Percentiles rank a stretch among this genome's conserved stretches.
Conservation (phyloP, 2,113 vertebrate species). For the Irena cyanogastra region DNA sequence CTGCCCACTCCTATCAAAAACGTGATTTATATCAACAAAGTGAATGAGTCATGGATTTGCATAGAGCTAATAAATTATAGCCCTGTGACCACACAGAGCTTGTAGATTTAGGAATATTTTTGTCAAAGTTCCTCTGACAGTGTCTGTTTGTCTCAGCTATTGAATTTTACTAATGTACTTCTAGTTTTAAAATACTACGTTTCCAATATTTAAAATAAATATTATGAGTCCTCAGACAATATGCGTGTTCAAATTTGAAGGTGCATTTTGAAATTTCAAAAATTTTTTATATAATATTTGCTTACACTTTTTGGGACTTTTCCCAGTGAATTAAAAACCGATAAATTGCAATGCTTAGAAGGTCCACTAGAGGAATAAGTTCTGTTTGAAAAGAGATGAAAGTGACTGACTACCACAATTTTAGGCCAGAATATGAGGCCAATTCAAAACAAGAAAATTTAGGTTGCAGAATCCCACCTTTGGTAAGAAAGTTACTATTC, state of each 20-base stretch:
- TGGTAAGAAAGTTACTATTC: neutral
- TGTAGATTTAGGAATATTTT: neutral
- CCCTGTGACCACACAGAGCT: neutral
- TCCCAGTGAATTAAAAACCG: neutral
- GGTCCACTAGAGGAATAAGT: neutral
- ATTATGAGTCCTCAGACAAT: neutral
- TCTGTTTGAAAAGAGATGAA: neutral
- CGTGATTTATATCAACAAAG: rapidly evolving
- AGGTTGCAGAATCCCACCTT: neutral
- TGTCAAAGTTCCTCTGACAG: neutral
- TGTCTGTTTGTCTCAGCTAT: neutral
- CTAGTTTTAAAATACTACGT: neutral
- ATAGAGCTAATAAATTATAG: neutral
- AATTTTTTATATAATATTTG: neutral
- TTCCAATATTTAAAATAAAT: neutral
- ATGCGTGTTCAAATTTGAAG: neutral
- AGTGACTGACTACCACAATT: neutral
- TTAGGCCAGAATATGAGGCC: neutral
- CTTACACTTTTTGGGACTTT: rapidly evolving
- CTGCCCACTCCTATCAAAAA: neutral
- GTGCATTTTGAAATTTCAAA: neutral
- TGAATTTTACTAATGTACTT: neutral
- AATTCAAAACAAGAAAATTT: neutral
- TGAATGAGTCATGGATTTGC: neutral
- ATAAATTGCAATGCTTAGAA: neutral